Evolutionary conservation across 2,888 invertebrate species (phyloP).

Genomic region (Nephrotoma flavescens): DNA sequence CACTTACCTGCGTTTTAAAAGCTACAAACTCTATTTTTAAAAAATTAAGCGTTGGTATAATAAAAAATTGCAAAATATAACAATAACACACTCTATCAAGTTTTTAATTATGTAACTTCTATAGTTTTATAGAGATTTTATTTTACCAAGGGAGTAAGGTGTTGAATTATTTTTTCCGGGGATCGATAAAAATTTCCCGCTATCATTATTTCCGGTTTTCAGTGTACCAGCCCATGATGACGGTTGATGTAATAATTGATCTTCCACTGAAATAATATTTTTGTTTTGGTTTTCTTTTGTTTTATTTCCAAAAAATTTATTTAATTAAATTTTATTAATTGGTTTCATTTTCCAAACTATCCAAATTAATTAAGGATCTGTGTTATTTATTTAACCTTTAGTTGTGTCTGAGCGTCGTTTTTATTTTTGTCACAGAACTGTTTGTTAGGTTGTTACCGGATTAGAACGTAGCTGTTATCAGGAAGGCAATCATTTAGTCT

Average conservation of each 20-base stretch:
- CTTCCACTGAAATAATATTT: conserved; percentile 1
- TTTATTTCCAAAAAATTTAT: neutral
- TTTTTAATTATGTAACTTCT: neutral
- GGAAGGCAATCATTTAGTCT: no score
- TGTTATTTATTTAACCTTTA: neutral
- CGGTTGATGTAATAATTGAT: neutral
- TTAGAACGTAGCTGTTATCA: no score
- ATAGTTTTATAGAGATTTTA: neutral
- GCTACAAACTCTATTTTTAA: neutral
- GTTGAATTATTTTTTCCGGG: conserved; percentile 25
- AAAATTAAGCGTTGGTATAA: neutral
- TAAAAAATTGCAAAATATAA: neutral
- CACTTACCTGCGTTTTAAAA: neutral
- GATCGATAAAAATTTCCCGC: conserved; percentile 29
- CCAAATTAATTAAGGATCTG: neutral
- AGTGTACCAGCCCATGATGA: neutral
- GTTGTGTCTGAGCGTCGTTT: neutral
- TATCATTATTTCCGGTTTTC: conserved; percentile 18
- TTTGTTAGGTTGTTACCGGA: neutral
- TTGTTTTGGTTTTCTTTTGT: neutral
- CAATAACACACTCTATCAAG: neutral
- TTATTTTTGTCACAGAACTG: neutral
- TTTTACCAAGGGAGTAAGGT: neutral
- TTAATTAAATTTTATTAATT: neutral
- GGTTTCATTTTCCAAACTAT: neutral